Evolutionary conservation across 1,140 invertebrate species (phyloP).

Genomic region (Tenebrio molitor): DNA sequence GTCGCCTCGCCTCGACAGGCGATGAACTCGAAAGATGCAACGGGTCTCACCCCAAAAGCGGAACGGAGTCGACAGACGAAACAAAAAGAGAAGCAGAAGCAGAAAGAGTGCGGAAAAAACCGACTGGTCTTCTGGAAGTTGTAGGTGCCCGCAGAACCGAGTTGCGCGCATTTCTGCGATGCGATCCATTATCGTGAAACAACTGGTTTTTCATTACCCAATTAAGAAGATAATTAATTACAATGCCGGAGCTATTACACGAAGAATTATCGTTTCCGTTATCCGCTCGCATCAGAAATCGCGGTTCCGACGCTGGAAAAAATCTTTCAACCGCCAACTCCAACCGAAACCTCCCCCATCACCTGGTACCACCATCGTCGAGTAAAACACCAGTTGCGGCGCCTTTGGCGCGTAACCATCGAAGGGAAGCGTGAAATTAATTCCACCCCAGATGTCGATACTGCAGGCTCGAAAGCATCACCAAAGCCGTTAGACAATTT

Average conservation of each 20-base stretch:
- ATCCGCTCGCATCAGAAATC: neutral
- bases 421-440: neutral
- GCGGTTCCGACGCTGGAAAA: no score
- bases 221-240: conserved; percentile 28
- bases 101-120: neutral
- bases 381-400: conserved; percentile 22
- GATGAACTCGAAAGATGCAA: conserved; percentile 23
- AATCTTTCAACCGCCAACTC: neutral
- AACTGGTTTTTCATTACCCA: conserved; percentile 29
- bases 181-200: conserved; percentile 7
- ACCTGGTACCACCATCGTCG: conserved; percentile 40
- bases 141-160: conserved; percentile 3
- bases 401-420: neutral
- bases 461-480: conserved; percentile 14
- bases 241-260: neutral
- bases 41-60: no score
- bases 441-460: conserved; percentile 11
- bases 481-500: conserved; percentile 25
- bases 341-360: conserved; percentile 23
- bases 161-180: neutral
- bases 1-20: conserved; percentile 9
- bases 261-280: conserved; percentile 16
- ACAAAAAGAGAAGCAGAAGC: neutral
- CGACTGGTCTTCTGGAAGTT: neutral
- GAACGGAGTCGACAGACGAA: neutral